phyloP scores from a whole-genome alignment of 2,113 vertebrate species.

The Pica pica region DNA sequence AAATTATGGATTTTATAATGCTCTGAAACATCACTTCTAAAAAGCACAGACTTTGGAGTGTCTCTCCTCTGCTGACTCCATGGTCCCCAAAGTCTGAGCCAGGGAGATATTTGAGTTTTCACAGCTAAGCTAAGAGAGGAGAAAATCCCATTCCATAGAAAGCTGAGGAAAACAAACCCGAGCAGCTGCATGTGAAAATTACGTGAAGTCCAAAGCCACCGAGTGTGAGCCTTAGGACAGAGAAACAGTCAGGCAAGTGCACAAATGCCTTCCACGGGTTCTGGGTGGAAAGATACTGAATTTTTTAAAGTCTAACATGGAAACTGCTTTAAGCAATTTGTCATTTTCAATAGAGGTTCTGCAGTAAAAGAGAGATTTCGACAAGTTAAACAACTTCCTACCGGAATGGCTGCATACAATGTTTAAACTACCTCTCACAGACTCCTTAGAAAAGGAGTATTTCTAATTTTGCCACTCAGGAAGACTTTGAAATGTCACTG shows the following conservation, averaged over 20 bases:
- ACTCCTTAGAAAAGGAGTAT: not conserved
- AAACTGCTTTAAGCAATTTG: conserved; percentile 67
- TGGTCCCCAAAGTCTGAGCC: not conserved
- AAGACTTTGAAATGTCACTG: conserved; percentile 46
- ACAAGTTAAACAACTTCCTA: conserved; percentile 52
- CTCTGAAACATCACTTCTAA: not conserved
- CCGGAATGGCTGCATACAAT: not conserved
- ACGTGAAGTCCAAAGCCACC: not conserved
- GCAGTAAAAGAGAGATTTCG: not conserved
- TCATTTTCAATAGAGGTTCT: conserved; percentile 56
- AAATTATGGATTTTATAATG: not conserved
- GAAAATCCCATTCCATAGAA: not conserved
- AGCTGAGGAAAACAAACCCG: not conserved
- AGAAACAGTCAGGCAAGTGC: conserved; percentile 52
- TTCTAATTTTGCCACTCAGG: conserved; percentile 12
- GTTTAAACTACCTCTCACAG: not conserved
- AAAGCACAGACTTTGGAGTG: not conserved
- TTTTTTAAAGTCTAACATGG: conserved; percentile 56
- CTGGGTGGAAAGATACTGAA: conserved; percentile 35
- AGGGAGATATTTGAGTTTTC: not conserved
- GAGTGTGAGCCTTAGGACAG: conserved; percentile 33
- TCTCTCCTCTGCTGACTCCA: not conserved
- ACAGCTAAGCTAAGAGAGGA: not conserved
- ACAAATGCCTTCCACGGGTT: conserved; percentile 62
- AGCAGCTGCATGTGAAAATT: not conserved